Conservation (phyloP, 2,888 invertebrate genomes). For the Seira sanloemensis region DNA sequence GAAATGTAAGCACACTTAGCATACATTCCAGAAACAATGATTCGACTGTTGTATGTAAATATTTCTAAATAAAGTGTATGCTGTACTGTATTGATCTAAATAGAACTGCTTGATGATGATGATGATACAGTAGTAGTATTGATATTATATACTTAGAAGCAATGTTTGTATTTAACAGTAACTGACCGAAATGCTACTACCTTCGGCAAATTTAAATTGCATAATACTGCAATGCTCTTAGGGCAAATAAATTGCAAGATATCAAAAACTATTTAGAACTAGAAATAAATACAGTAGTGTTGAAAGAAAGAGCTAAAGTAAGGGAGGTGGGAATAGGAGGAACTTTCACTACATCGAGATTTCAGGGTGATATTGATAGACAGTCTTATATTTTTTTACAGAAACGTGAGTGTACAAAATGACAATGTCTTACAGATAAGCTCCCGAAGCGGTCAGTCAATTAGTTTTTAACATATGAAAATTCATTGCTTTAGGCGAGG, state of each 20-base stretch:
- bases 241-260: no score
- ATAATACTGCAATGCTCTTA: no score
- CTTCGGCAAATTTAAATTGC: no score
- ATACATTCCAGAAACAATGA: constrained; percentile 67
- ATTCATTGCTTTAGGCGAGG: not conserved
- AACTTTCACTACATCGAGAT: not conserved
- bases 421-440: not conserved
- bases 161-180: no score
- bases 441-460: not conserved
- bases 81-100: no score
- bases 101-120: no score
- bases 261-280: no score
- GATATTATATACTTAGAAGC: no score
- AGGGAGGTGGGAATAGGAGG: not conserved
- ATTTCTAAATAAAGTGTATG: no score
- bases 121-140: no score
- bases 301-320: not conserved
- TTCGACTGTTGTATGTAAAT: constrained; percentile 25
- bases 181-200: no score
- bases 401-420: not conserved
- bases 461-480: not conserved
- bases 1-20: constrained; percentile 63
- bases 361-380: not conserved
- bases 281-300: no score
- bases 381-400: not conserved